Evolutionary conservation across 2,888 invertebrate genomes (phyloP).

Genomic region (Himalopsyche anomala): DNA sequence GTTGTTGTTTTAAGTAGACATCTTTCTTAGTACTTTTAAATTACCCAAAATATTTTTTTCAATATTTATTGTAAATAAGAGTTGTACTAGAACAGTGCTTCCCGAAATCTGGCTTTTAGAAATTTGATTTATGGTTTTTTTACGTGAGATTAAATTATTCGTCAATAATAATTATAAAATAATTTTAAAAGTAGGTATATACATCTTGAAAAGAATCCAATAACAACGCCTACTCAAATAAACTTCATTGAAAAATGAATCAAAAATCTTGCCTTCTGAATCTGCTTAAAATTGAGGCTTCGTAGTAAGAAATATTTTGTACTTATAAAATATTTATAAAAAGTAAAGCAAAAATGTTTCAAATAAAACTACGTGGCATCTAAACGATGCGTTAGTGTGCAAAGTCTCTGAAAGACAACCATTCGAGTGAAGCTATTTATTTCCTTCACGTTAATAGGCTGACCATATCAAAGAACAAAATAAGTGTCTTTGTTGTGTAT

Average conservation of each 20-base stretch:
- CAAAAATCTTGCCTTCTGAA: slow-evolving; percentile 32
- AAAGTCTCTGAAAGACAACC: no score
- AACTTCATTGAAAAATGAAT: slow-evolving; percentile 35
- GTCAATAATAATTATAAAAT: slow-evolving; percentile 31
- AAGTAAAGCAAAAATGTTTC: no score
- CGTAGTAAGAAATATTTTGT: slow-evolving; percentile 16
- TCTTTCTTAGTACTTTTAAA: slow-evolving; percentile 3
- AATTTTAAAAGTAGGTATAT: slow-evolving; percentile 23
- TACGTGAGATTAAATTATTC: slow-evolving; percentile 12
- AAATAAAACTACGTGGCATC: no score
- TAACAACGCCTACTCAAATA: background rate
- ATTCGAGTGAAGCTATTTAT: no score
- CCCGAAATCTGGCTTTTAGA: slow-evolving; percentile 27
- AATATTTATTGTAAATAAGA: slow-evolving; percentile 36
- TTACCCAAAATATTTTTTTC: background rate
- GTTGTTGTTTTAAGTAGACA: slow-evolving; percentile 7
- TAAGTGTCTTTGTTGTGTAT: no score
- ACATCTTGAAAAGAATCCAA: slow-evolving; percentile 31
- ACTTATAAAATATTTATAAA: slow-evolving; percentile 4
- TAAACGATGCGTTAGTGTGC: no score
- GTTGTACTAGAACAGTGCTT: slow-evolving; percentile 36
- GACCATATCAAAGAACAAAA: no score
- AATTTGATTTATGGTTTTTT: slow-evolving; percentile 27
- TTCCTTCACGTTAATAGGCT: no score
- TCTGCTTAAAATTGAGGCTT: slow-evolving; percentile 22